Conservation (phyloP, 2,797 vertebrate genomes). For the Petrocephalus schoutedeni region DNA sequence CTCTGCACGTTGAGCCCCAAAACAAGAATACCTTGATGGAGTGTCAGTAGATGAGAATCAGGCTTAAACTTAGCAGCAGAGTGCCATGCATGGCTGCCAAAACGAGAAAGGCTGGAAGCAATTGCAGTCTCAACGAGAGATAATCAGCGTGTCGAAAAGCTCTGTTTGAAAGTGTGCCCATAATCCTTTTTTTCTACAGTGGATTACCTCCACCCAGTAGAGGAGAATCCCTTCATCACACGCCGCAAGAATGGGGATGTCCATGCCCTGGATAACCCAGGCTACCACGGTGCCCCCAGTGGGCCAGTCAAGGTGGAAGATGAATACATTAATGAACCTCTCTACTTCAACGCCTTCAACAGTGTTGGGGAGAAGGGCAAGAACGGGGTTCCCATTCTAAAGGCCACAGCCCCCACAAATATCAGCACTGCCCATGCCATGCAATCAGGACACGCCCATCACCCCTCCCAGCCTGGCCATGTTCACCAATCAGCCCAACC, state of each 20-base stretch:
- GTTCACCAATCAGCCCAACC: slow-evolving; percentile 53
- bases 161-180: neutral
- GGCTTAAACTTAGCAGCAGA: slow-evolving; percentile 30
- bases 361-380: slow-evolving; percentile 66
- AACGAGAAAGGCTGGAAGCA: slow-evolving; percentile 40
- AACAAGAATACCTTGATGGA: slow-evolving; percentile 1
- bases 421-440: slow-evolving; percentile 51
- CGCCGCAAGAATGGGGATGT: slow-evolving; percentile 85
- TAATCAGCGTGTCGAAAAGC: neutral
- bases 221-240: slow-evolving; percentile 93
- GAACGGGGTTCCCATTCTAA: slow-evolving; percentile 69
- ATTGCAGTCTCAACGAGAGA: slow-evolving; percentile 38
- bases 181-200: slow-evolving; percentile 28
- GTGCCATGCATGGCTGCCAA: slow-evolving; percentile 28
- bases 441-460: slow-evolving; percentile 55
- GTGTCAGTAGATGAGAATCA: slow-evolving; percentile 18
- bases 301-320: slow-evolving; percentile 81
- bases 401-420: slow-evolving; percentile 43
- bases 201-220: slow-evolving; percentile 90
- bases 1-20: neutral
- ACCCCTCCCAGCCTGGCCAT: slow-evolving; percentile 44
- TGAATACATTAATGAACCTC: slow-evolving; percentile 84
- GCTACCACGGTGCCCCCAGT: slow-evolving; percentile 79
- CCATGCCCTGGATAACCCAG: slow-evolving; percentile 87
- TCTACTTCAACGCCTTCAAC: slow-evolving; percentile 91